These are phyloP conservation scores for Bombylius major DNA, from an alignment of 2,888 invertebrate species.

Conservation along the genomic window DNA sequence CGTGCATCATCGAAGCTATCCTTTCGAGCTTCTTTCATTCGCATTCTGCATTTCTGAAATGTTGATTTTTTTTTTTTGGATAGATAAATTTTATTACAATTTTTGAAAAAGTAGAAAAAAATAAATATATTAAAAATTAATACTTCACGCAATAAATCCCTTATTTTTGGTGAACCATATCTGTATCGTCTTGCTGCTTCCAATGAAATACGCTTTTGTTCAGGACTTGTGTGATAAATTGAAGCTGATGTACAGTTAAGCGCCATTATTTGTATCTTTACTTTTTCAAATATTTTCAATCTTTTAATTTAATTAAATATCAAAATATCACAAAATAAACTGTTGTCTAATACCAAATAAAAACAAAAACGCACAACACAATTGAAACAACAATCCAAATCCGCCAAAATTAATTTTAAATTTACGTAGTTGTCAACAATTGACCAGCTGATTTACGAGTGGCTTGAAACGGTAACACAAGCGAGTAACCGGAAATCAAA, in stretches of 20 bases:
- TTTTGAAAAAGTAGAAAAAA: background rate
- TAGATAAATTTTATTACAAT: background rate
- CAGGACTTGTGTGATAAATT: slow-evolving; percentile 23
- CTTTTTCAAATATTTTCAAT: no score
- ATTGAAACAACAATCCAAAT: no score
- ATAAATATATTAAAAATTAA: background rate
- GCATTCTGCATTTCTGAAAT: slow-evolving; percentile 28
- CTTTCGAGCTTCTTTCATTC: slow-evolving; percentile 26
- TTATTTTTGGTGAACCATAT: slow-evolving; percentile 25
- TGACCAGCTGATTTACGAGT: no score
- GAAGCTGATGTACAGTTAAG: slow-evolving; percentile 16
- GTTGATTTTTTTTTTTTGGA: background rate
- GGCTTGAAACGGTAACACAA: no score
- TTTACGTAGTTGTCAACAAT: no score
- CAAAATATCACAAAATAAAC: no score
- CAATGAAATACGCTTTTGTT: slow-evolving; percentile 27
- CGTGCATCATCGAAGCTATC: slow-evolving; percentile 19
- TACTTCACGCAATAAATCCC: slow-evolving; percentile 30
- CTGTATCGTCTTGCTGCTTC: slow-evolving; percentile 25
- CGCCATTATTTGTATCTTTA: slow-evolving; percentile 1
- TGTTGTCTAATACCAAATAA: no score
- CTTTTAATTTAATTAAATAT: no score
- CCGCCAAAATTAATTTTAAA: no score
- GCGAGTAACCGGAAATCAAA: no score
- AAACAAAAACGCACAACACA: no score